Evolutionary conservation across 2,888 invertebrate species (phyloP).

Genomic region (Neocrepidodera transversa): DNA sequence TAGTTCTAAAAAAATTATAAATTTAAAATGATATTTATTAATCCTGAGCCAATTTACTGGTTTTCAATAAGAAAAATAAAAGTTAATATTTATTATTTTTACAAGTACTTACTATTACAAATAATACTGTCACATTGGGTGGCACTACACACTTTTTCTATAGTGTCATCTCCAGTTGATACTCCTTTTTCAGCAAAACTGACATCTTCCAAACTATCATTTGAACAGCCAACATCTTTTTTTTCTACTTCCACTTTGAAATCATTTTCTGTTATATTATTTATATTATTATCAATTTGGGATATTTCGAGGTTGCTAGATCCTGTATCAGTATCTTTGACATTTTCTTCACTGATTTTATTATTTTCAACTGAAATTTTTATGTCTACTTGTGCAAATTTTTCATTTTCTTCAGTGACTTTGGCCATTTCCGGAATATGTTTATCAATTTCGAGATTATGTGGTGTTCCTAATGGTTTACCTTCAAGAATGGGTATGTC

Average conservation of each 20-base stretch:
- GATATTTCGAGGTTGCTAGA: neutral
- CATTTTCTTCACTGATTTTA: neutral
- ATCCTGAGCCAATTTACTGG: too few species aligned
- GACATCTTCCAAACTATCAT: slow-evolving; percentile 4
- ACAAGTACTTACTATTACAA: slow-evolving; percentile 1
- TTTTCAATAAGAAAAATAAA: too few species aligned
- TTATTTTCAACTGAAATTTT: neutral
- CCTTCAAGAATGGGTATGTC: slow-evolving; percentile 59
- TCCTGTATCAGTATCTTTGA: neutral
- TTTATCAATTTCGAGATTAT: slow-evolving; percentile 1
- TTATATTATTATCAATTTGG: neutral
- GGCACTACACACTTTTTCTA: slow-evolving; percentile 9
- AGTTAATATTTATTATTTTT: neutral
- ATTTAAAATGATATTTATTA: too few species aligned
- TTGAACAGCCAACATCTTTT: slow-evolving; percentile 23
- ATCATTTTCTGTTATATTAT: slow-evolving; percentile 1
- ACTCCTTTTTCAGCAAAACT: slow-evolving; percentile 8
- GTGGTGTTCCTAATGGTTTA: slow-evolving; percentile 39
- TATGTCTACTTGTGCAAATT: neutral
- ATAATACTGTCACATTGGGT: neutral
- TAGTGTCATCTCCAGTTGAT: neutral
- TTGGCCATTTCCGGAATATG: neutral
- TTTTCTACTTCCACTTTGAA: slow-evolving; percentile 8
- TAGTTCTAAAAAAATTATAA: slow-evolving; percentile 7
- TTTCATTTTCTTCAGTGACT: neutral